Conservation (phyloP, 2,797 vertebrate species). For the Phrynocephalus guinanensis region DNA sequence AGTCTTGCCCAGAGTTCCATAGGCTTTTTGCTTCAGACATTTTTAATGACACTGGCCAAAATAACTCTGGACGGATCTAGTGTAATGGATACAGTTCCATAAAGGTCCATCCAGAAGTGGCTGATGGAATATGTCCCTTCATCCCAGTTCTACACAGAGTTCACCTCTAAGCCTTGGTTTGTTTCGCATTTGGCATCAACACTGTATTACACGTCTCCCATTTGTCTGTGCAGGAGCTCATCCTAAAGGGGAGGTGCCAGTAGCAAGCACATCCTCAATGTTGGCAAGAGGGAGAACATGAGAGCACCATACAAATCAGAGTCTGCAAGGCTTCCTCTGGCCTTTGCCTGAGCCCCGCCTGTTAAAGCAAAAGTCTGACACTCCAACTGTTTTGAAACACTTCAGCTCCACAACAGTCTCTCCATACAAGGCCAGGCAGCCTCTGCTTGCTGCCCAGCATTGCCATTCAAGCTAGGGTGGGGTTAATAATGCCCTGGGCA, state of each 20-base stretch:
- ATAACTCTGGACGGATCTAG: neutral
- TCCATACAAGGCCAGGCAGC: neutral
- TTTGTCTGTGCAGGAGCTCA: neutral
- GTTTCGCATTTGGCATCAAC: neutral
- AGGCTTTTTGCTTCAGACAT: neutral
- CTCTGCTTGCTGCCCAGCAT: neutral
- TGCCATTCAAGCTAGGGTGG: neutral
- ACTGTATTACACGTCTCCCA: neutral
- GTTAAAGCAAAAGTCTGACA: neutral
- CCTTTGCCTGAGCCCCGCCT: neutral
- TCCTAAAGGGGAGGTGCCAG: neutral
- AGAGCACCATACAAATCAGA: neutral
- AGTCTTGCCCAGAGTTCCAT: neutral
- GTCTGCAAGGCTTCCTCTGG: neutral
- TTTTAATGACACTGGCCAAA: neutral
- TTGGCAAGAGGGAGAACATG: neutral
- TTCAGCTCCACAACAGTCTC: neutral
- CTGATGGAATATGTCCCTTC: neutral
- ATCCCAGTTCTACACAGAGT: neutral
- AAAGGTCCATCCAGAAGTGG: neutral
- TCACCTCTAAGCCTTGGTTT: neutral
- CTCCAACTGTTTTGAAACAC: neutral
- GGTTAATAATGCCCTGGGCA: constrained; percentile 22
- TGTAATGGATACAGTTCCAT: neutral
- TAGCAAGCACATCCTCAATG: neutral